Base-by-base conservation (phyloP, 2,888 invertebrate species). In the Ichneumon xanthorius region DNA sequence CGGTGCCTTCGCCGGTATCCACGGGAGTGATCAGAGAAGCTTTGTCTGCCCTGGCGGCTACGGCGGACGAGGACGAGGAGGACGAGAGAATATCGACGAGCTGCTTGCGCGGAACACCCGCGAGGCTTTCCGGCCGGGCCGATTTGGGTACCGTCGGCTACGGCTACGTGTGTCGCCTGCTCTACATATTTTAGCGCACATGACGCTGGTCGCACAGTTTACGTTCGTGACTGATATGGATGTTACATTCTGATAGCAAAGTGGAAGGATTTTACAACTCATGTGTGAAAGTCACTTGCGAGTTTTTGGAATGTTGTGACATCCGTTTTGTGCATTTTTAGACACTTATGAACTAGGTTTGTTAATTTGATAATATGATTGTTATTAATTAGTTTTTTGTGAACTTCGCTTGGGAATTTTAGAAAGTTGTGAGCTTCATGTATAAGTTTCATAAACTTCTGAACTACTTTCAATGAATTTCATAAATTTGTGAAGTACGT, bases 21-120 rank as follows among this genome's bases (percentile, higher is more conserved):
- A 26, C 78, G 48, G 67, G 77, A 82, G 19, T 67, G 77, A 78
- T 82, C 82, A 58, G 71, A 48, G 26, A 30, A 78, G 82, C 71
- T 50, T 82, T 50, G 33, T 33, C 82, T 55, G 33, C 61, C 58
- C 55, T 45, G 33, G 40, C 71, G 55, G 26, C 33, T 63, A 2
- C 61, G 61, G 16, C 45, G 16, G n/a, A 22, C 22, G 22, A 22
- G 22, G 22, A 22, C 22, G 22, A 22, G 22, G 22, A 16, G 61
- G 30, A 30, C 16, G 55, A 61, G 37, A 33, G 33, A 77, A 77
- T 82, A 82, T 77, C 77, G 82, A 71, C 65, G 33, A 55, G 65
- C 14, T 30, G 53, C 50, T 70, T 65, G 33, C 11, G 2, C 14
- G 68, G 45, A n/a, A 11, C 77, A 11, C 26, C 50, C 48, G 73